Evolutionary conservation across 30 jellyfish, hydroid and myxozoan genomes (phyloP).

Genomic region (Aurelia aurita complex sp. Pacific): DNA sequence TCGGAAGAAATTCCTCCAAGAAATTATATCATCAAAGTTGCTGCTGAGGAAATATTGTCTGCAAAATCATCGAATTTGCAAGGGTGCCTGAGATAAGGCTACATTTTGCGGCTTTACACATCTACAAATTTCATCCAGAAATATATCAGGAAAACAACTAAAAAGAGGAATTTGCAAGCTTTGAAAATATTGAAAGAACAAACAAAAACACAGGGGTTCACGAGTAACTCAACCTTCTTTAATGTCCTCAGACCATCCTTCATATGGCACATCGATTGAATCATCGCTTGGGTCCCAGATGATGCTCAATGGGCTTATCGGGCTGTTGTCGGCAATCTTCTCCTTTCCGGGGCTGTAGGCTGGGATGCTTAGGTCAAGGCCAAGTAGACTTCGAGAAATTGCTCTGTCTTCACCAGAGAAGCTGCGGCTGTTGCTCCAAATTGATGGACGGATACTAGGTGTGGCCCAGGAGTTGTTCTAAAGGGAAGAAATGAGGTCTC

Average conservation of each 20-base stretch:
- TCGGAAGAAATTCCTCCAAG: too few relatives aligned
- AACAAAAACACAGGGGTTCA: not conserved
- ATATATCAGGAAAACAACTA: too few relatives aligned
- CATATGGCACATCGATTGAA: conserved; percentile 82
- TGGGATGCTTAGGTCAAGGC: conserved; percentile 93
- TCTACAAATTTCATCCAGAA: too few relatives aligned
- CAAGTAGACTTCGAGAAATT: conserved; percentile 86
- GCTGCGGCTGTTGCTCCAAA: conserved; percentile 92
- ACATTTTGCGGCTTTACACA: too few relatives aligned
- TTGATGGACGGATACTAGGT: conserved; percentile 83
- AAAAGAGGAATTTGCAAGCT: not conserved
- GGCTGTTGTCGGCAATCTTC: conserved; percentile 69
- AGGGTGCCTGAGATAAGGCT: too few relatives aligned
- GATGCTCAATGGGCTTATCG: conserved; percentile 82
- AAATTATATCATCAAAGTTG: too few relatives aligned
- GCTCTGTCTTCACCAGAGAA: conserved; percentile 66
- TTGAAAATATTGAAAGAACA: not conserved
- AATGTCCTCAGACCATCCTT: conserved; percentile 98
- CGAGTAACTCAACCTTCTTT: conserved; percentile 59
- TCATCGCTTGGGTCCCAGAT: conserved; percentile 89
- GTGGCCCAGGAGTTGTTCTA: conserved; percentile 67
- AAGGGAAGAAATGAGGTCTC: not conserved
- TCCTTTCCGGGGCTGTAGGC: conserved; percentile 55
- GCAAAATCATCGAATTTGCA: too few relatives aligned
- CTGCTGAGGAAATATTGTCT: too few relatives aligned